Percentiles rank a stretch among this genome's conserved stretches.
Evolutionary conservation across 2,797 vertebrate genomes (phyloP).

Genomic region (Amblyopsis hoosieri): DNA sequence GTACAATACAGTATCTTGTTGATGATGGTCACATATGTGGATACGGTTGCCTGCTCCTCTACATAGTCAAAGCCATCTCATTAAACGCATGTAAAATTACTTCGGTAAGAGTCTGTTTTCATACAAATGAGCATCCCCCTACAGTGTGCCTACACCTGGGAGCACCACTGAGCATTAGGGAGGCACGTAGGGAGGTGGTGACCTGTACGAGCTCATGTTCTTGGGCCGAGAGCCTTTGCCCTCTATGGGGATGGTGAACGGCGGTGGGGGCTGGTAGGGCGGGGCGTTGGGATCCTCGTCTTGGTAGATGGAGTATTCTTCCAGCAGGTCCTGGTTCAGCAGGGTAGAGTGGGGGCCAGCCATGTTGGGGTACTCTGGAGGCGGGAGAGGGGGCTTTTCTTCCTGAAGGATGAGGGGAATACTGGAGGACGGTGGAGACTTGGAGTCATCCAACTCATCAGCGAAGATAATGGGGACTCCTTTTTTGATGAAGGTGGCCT

Average conservation of each 20-base stretch:
- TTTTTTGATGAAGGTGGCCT: conserved; percentile 99
- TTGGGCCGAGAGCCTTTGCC: conserved; percentile 98
- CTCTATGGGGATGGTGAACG: conserved; percentile 95
- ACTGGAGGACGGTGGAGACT: conserved; percentile 96
- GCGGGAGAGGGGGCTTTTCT: conserved; percentile 96
- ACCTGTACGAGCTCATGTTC: conserved; percentile 99
- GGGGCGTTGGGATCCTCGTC: conserved; percentile 96
- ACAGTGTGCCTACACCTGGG: conserved; percentile 60
- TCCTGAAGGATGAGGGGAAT: conserved; percentile 98
- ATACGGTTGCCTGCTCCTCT: conserved; percentile 68
- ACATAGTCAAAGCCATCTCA: conserved; percentile 70
- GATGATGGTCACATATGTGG: conserved; percentile 64
- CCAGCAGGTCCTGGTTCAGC: conserved; percentile 92
- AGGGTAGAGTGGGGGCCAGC: conserved; percentile 91
- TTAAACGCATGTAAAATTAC: conserved; percentile 67
- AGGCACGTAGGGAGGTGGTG: conserved; percentile 96
- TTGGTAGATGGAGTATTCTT: conserved; percentile 92
- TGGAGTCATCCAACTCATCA: conserved; percentile 96
- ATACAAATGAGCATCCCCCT: conserved; percentile 61
- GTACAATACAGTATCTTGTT: conserved; percentile 57
- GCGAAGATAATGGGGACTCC: conserved; percentile 98
- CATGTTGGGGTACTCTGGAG: conserved; percentile 97
- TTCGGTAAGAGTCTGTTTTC: conserved; percentile 53
- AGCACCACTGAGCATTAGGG: conserved; percentile 84
- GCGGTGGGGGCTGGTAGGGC: conserved; percentile 96